Evolutionary conservation across 2,888 invertebrate species (phyloP).

Genomic region (Chromoteleia sp.): DNA sequence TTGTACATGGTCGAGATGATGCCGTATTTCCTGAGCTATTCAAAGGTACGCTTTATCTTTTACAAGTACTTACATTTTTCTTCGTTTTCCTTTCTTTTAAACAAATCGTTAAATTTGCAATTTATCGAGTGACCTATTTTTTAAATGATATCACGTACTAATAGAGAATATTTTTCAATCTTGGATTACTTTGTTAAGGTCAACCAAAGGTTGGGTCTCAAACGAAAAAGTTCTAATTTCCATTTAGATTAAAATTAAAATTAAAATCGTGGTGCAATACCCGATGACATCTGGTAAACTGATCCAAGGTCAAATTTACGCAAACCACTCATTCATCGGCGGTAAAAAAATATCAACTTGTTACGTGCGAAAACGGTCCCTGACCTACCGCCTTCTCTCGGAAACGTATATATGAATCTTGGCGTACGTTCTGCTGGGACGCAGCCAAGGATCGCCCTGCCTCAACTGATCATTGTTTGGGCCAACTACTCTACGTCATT

Average conservation of each 20-base stretch:
- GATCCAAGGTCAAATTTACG: conserved; percentile 42
- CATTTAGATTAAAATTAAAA: too few species aligned
- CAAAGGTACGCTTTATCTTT: too few species aligned
- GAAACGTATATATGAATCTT: conserved; percentile 35
- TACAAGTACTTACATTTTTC: too few species aligned
- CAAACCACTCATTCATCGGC: conserved; percentile 37
- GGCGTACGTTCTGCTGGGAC: conserved; percentile 32
- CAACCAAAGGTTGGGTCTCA: too few species aligned
- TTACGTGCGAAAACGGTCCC: conserved; percentile 53
- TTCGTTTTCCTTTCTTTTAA: too few species aligned
- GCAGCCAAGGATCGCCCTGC: conserved; percentile 30
- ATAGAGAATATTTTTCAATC: too few species aligned
- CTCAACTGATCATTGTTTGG: conserved; percentile 43
- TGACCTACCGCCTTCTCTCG: conserved; percentile 47
- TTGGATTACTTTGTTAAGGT: too few species aligned
- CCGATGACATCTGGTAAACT: neutral
- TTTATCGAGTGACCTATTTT: conserved; percentile 1
- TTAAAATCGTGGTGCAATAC: too few species aligned
- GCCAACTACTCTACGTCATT: conserved; percentile 51
- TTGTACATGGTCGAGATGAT: too few species aligned
- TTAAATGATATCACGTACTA: too few species aligned
- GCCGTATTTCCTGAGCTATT: too few species aligned
- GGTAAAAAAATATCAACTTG: conserved; percentile 24
- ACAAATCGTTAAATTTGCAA: neutral
- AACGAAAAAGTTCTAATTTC: too few species aligned